Evolutionary conservation across 2,888 invertebrate genomes (phyloP), one percentile per base, ranked within the genome.

Genomic region (Diloba caeruleocephala): DNA sequence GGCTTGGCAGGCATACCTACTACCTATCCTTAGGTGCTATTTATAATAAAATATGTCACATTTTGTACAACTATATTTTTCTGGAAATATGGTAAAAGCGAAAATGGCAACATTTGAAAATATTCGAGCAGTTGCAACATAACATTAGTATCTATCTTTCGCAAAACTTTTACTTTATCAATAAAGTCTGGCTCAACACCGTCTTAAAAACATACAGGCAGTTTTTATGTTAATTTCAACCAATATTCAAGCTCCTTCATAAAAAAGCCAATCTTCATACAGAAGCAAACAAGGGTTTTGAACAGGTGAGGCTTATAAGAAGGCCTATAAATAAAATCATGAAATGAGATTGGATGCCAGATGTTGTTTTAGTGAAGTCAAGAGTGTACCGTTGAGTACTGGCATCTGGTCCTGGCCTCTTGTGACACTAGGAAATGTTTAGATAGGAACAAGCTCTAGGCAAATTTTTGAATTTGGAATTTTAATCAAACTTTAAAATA

Each of bases 331-430:
- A 81, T 79, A 76, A 77, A 71, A 73, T 69, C 60, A 58, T 59
- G 70, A 65, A 72, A 70, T 71, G 65, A 79, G 76, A 78, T 78
- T 78, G 68, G 64, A 65, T 43, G 69, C 74, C 81, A 79, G 75
- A 77, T 81, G 82, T 60, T 66, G 64, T 71, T 54, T 72, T 61
- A 60, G 52, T 53, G 17, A 50, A 57, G 71, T 58, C 55, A 64
- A 46, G 70, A 71, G 71, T 75, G 71, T 56, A 67, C n/a, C n/a
- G 63, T 64, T 72, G 71, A 71, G 71, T 57, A 64, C 55, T 51
- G 68, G 54, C 78, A 78, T 75, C 72, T 74, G 75, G 53, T 13
- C 19, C 12, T 36, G 44, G 48, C 44, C 17, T 48, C 31, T 60
- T 39, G 39, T 28, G 12, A 29, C 14, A 9, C n/a, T 28, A 29